Conservation (phyloP, 2,113 vertebrate genomes). For the Fulmarus glacialis region DNA sequence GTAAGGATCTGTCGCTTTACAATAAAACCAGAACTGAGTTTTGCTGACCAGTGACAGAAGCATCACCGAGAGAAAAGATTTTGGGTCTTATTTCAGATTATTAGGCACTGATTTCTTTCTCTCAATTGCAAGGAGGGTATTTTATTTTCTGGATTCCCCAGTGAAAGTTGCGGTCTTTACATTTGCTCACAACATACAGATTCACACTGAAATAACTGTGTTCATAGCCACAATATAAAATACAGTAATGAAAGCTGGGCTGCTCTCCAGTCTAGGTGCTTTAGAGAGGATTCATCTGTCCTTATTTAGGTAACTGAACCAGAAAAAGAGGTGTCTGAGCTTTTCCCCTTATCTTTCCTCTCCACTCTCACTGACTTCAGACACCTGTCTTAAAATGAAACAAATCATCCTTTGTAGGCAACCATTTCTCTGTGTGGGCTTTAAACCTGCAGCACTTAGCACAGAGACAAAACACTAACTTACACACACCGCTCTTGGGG, state of each 20-base stretch:
- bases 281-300: background rate
- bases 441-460: background rate
- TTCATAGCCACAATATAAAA: background rate
- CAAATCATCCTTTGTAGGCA: background rate
- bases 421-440: background rate
- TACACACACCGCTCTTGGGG: too few relatives aligned
- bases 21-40: background rate
- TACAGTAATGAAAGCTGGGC: background rate
- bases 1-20: background rate
- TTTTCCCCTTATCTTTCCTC: background rate
- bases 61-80: background rate
- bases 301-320: background rate
- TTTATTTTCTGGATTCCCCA: background rate
- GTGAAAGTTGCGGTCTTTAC: background rate
- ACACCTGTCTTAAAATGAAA: background rate
- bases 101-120: background rate
- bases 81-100: background rate
- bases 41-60: background rate
- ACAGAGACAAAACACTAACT: background rate
- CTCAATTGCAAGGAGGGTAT: background rate
- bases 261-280: background rate
- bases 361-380: background rate
- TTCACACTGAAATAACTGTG: background rate
- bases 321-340: background rate
- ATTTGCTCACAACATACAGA: background rate